phyloP scores from a whole-genome alignment of 1,140 invertebrate species.

The Hylaeus anthracinus region DNA sequence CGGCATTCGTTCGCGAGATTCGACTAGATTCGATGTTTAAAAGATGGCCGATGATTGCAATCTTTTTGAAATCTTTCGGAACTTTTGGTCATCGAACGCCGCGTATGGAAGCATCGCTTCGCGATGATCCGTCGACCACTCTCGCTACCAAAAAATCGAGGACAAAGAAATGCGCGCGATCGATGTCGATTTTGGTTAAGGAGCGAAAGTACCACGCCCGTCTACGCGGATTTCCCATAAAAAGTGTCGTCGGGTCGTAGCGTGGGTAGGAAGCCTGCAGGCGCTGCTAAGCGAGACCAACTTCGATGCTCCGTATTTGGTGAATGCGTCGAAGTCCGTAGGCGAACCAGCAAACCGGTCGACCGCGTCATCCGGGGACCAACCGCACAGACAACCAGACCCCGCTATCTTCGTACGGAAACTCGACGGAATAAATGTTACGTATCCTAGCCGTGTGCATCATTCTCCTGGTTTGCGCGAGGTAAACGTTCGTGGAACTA shows the following conservation, averaged over 20 bases:
- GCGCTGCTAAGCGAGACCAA: slow-evolving; percentile 15
- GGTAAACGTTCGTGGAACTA: slow-evolving; percentile 18
- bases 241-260: slow-evolving; percentile 66
- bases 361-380: slow-evolving; percentile 52
- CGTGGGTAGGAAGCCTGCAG: slow-evolving; percentile 64
- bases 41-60: too few relatives aligned
- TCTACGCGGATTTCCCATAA: slow-evolving; percentile 50
- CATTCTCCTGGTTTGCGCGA: not conserved
- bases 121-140: too few relatives aligned
- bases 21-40: too few relatives aligned
- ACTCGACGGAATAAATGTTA: slow-evolving; percentile 1
- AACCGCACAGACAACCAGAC: not conserved
- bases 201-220: slow-evolving; percentile 63
- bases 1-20: too few relatives aligned
- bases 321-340: slow-evolving; percentile 67
- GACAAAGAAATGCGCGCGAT: not conserved
- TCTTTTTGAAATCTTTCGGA: too few relatives aligned
- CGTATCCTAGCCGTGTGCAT: not conserved
- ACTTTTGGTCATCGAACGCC: too few relatives aligned
- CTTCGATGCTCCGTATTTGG: slow-evolving; percentile 73
- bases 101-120: too few relatives aligned
- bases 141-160: not conserved
- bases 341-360: slow-evolving; percentile 68
- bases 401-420: not conserved
- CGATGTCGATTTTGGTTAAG: slow-evolving; percentile 52